Evolutionary conservation across 1,140 invertebrate species (phyloP).

Genomic region (Diplogasteroides magnus): DNA sequence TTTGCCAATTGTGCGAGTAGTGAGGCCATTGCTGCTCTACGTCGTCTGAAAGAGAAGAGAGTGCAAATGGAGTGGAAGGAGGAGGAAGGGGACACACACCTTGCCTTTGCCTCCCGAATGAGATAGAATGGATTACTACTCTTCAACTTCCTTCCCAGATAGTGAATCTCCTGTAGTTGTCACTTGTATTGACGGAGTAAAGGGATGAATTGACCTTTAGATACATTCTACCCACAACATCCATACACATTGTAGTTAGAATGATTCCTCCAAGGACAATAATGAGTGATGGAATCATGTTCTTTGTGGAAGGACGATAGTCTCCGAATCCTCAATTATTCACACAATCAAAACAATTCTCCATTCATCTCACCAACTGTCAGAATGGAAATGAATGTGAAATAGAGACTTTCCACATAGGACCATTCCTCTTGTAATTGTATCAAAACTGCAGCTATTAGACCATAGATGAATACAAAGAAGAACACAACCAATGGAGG

Average conservation of each 20-base stretch:
- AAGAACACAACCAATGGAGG: constrained; percentile 50
- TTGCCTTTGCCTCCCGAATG: constrained; percentile 52
- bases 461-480: constrained; percentile 49
- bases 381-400: constrained; percentile 52
- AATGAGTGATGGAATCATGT: constrained; percentile 34
- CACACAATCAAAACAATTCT: background rate
- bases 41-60: constrained; percentile 21
- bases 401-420: constrained; percentile 51
- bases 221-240: constrained; percentile 54
- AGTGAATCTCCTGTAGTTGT: constrained; percentile 55
- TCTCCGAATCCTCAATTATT: constrained; percentile 46
- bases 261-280: constrained; percentile 46
- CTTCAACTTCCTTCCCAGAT: constrained; percentile 49
- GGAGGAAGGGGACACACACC: constrained; percentile 32
- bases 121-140: constrained; percentile 55
- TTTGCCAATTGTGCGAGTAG: constrained; percentile 49
- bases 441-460: constrained; percentile 37
- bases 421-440: constrained; percentile 40
- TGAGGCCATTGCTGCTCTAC: constrained; percentile 48
- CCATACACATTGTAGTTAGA: constrained; percentile 55
- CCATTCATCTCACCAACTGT: constrained; percentile 44
- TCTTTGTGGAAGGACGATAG: constrained; percentile 42
- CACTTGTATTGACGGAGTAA: too few species aligned
- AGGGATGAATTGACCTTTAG: too few species aligned
- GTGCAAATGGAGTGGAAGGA: background rate